Evolutionary conservation across 2,113 vertebrate genomes (phyloP), one percentile per base, ranked within the genome.

Genomic region (Marmota monax): DNA sequence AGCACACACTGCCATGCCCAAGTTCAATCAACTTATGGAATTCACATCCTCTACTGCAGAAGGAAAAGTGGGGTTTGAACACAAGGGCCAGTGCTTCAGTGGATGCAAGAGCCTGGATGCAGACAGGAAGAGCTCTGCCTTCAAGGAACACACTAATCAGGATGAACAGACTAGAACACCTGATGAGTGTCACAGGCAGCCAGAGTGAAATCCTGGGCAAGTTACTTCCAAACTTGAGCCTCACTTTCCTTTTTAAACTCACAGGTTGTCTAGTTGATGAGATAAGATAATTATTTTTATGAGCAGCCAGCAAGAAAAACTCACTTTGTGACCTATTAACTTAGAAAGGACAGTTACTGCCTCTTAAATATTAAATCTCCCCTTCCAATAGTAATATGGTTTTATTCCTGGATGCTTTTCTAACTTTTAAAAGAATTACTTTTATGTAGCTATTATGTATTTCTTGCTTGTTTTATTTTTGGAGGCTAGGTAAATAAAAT

Each of bases 1-100:
- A 22, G 39, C 23, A 39, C 1, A 2, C 2, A 0, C 3, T 17
- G 10, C 5, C 39, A 77, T 0, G 27, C 4, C 18, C 17, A 7
- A 14, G 6, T 16, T 45, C n/a, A 34, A 10, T 27, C n/a, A 16
- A 34, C 10, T 42, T 78, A 7, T 18, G 27, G n/a, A 45, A 65
- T 56, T 0, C 77, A 8, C 32, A 10, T 29, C 22, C 37, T 37
- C 9, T 51, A 0, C 27, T 37, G 14, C 9, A 39, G 34, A 27
- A 34, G 10, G 25, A 13, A 39, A 48, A 86, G 7, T 7, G 16
- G 12, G 72, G 1, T 34, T 22, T 67, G n/a, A 65, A 37, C 22
- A 6, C 12, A 34, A 74, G 37, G 8, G 13, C 5, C 67, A 72
- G 2, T 5, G 5, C 10, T 37, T 17, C 5, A 42, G 2, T 2